Evolutionary conservation across 2,888 invertebrate species (phyloP).

Genomic region (Timandra comae): DNA sequence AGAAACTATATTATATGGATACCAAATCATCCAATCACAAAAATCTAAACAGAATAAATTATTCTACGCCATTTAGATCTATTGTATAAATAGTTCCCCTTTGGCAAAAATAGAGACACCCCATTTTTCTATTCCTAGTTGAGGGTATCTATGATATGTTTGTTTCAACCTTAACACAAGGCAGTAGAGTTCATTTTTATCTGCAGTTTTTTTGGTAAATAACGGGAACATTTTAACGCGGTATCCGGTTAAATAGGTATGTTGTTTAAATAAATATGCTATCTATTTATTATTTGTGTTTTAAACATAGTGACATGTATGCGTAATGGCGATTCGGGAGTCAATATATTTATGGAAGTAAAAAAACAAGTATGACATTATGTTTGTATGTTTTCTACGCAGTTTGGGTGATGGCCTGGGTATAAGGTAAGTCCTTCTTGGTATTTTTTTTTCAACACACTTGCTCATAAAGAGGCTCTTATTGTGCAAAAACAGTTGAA

Average conservation of each 20-base stretch:
- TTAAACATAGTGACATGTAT: no score
- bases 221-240: no score
- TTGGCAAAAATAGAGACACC: slow-evolving; percentile 30
- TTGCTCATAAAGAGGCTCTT: no score
- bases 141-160: slow-evolving; percentile 33
- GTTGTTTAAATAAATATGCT: neutral
- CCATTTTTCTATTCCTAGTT: slow-evolving; percentile 40
- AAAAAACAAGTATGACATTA: no score
- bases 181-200: slow-evolving; percentile 1
- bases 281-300: no score
- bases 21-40: slow-evolving; percentile 28
- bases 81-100: slow-evolving; percentile 25
- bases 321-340: no score
- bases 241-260: neutral
- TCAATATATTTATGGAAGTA: no score
- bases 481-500: no score
- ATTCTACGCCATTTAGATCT: slow-evolving; percentile 25
- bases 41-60: slow-evolving; percentile 33
- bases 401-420: no score
- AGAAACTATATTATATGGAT: neutral
- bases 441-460: no score
- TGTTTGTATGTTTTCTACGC: no score
- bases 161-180: slow-evolving; percentile 14
- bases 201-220: neutral
- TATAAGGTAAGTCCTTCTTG: no score